Percentiles rank a stretch among this genome's conserved stretches.
These are phyloP conservation scores for Vicugna pacos DNA, from an alignment of 2,113 vertebrate species.

Conservation along the genomic window DNA sequence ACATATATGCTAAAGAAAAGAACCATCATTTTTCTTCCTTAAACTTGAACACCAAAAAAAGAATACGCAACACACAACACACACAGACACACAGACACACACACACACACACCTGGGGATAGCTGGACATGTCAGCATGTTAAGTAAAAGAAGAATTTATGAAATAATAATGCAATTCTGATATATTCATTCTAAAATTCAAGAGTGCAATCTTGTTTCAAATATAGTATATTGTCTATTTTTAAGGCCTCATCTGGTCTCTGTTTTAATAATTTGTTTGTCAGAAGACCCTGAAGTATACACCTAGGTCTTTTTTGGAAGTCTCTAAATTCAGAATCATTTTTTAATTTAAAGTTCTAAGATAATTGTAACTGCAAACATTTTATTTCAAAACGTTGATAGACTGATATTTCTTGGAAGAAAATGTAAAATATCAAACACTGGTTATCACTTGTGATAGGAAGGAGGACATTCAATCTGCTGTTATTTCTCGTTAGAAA, in stretches of 20 bases:
- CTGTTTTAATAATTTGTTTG: constrained; percentile 90
- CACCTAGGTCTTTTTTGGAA: constrained; percentile 86
- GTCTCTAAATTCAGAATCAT: constrained; percentile 89
- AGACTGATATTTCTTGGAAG: constrained; percentile 92
- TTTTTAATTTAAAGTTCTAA: constrained; percentile 91
- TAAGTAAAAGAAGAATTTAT: constrained; percentile 86
- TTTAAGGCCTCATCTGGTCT: constrained; percentile 91
- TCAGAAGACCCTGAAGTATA: constrained; percentile 86
- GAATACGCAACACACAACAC: background rate
- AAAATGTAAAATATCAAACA: constrained; percentile 89
- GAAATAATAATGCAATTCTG: constrained; percentile 88
- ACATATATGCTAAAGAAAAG: constrained; percentile 85
- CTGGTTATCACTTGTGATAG: constrained; percentile 92
- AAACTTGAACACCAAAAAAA: constrained; percentile 86
- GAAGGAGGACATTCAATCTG: constrained; percentile 87
- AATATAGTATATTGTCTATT: constrained; percentile 90
- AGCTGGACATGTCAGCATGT: constrained; percentile 90
- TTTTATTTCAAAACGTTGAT: constrained; percentile 90
- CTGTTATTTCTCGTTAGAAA: constrained; percentile 93
- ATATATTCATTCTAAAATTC: constrained; percentile 88
- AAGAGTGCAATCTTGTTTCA: constrained; percentile 90
- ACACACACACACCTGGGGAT: constrained; percentile 77
- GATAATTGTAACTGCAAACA: constrained; percentile 88
- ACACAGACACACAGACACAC: background rate
- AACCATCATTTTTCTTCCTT: constrained; percentile 86